A percentile compares a stretch with the other conserved stretches of the same genome.
phyloP scores from a whole-genome alignment of 2,797 vertebrate genomes.

The Eulemur rubriventer region DNA sequence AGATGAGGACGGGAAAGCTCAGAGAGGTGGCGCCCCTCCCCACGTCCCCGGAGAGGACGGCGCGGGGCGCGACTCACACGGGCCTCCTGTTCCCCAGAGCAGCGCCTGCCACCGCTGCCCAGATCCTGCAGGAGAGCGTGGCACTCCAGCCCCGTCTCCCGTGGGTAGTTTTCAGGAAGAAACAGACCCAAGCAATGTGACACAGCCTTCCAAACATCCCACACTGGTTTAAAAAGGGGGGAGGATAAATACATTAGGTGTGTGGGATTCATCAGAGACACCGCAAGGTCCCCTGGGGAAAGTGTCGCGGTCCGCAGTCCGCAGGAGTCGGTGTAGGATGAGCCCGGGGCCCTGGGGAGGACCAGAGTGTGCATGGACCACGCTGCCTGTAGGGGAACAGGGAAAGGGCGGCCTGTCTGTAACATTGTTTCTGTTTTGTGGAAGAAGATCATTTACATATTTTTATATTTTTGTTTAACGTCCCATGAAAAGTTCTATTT shows the following conservation, averaged over 20 bases:
- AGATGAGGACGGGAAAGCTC: not conserved
- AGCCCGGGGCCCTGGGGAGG: not conserved
- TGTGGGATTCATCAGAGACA: not conserved
- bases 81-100: not conserved
- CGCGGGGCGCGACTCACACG: not conserved
- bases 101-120: not conserved
- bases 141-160: not conserved
- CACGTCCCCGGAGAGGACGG: not conserved
- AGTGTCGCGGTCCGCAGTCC: rapidly evolving
- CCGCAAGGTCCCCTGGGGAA: rapidly evolving
- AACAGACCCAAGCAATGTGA: not conserved
- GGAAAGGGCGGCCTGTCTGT: rapidly evolving
- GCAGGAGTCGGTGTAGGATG: not conserved
- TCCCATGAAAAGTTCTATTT: conserved; percentile 74
- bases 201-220: not conserved
- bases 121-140: not conserved
- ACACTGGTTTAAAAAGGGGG: not conserved
- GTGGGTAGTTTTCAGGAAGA: not conserved
- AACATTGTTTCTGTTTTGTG: not conserved
- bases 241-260: rapidly evolving
- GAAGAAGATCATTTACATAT: not conserved
- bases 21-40: not conserved
- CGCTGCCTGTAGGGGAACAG: no score
- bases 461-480: conserved; percentile 48
- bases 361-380: not conserved